Evolutionary conservation across 2,113 vertebrate genomes (phyloP).

Genomic region (pig (Sus scrofa)): T2T-Sscrofa CM000827.6:65890001-65890500

Average conservation of each 20-base stretch:
- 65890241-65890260: not conserved
- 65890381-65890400: not conserved
- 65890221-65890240: not conserved
- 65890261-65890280: not conserved
- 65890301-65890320: not conserved
- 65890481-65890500: not conserved
- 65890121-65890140: too few species aligned
- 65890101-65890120: not conserved
- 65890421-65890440: not conserved
- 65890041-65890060: not conserved
- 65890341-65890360: constrained; percentile 21
- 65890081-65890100: not conserved
- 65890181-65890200: not conserved
- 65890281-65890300: not conserved
- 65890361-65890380: not conserved
- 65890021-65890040: not conserved
- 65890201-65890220: not conserved
- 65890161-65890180: not conserved
- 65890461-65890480: not conserved
- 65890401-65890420: not conserved
- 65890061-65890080: not conserved
- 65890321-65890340: not conserved
- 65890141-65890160: not conserved
- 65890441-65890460: not conserved
- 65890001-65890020: not conserved